Evolutionary conservation across 1,140 invertebrate species (phyloP).

Genomic region (Matsumurasca onukii): DNA sequence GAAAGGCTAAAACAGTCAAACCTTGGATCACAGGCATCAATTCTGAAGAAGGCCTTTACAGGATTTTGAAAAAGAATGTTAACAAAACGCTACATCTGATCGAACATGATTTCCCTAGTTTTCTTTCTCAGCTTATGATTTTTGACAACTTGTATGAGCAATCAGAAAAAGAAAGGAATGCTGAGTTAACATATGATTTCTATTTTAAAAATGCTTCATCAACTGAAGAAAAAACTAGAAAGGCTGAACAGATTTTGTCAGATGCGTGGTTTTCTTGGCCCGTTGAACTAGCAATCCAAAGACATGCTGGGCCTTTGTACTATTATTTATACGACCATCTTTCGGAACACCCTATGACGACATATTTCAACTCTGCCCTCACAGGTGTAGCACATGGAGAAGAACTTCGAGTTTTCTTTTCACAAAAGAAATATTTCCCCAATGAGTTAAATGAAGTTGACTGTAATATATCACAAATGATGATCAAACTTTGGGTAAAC

Average conservation of each 20-base stretch:
- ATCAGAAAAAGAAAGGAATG: neutral
- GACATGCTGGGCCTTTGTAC: neutral
- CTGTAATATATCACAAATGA: neutral
- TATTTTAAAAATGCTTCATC: neutral
- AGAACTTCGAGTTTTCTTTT: neutral
- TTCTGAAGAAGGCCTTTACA: neutral
- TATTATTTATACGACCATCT: neutral
- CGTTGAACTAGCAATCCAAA: neutral
- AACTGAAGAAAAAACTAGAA: neutral
- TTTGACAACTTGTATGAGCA: neutral
- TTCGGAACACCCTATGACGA: neutral
- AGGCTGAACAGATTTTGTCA: neutral
- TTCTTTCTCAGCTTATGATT: neutral
- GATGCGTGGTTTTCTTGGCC: slow-evolving; percentile 6
- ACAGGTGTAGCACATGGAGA: slow-evolving; percentile 9
- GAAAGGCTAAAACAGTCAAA: neutral
- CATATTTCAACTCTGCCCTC: neutral
- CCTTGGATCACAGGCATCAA: neutral
- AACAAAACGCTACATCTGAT: slow-evolving; percentile 1
- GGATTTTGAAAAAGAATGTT: neutral
- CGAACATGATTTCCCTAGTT: no score
- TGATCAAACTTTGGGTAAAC: slow-evolving; percentile 6
- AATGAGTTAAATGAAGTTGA: neutral
- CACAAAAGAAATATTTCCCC: neutral
- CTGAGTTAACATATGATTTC: neutral